Evolutionary conservation across 1,140 invertebrate genomes (phyloP), one percentile per base, ranked within the genome.

Genomic region (Sinonovacula constricta): DNA sequence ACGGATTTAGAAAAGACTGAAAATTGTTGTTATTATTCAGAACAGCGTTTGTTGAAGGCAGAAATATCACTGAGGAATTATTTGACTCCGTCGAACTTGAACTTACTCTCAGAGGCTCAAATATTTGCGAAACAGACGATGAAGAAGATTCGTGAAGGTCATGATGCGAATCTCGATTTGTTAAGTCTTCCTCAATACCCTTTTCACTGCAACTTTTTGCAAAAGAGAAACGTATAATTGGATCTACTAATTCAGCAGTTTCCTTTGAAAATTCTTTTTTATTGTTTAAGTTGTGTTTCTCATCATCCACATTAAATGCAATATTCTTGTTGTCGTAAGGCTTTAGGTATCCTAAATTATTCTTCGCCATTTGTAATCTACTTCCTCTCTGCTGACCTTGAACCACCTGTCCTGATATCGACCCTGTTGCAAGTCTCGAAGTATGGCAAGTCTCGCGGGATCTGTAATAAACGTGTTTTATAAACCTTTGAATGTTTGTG

Each of bases 251-350:
- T 22, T 62, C 5, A 28, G 67, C 10, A 36, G 22, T 67, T 66
- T 76, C 72, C 22, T 76, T 76, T n/a, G 63, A 33, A 76, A 65
- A 65, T 31, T 66, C 72, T n/a, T 76, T 66, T n/a, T 54, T 34
- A 49, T 80, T 83, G 60, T 77, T 79, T 26, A 81, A 39, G 34
- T 83, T 83, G 4, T 79, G 26, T 78, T 83, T 83, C 56, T 78
- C 70, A 10, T 74, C 67, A 28, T 81, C 77, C 39, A 45, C 30
- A 26, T 67, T 15, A 34, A 33, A 69, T 18, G 51, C 53, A 26
- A 83, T 67, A 60, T 83, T 83, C 39, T 74, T 83, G 28, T 83
- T 83, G 30, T 79, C 82, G 57, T 78, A 77, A 14, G 76, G 60
- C 36, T 78, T 59, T 15, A 77, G 39, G 53, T 83, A 83, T 4